Percentiles rank a stretch among this genome's conserved stretches.
Conservation (phyloP, 2,888 invertebrate species). For the Cheilosia urbana region DNA sequence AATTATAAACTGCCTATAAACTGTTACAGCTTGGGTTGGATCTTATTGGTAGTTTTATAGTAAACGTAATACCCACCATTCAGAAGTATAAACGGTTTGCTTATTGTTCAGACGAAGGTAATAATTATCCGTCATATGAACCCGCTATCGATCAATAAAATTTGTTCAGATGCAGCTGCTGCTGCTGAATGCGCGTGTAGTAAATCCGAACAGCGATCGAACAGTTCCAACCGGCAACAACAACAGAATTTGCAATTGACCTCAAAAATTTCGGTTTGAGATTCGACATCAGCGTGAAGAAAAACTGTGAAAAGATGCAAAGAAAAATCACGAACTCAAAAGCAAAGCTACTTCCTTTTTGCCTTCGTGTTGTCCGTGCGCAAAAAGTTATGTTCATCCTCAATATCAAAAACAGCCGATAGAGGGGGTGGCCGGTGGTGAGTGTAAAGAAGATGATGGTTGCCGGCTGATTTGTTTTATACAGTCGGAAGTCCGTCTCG, state of each 20-base stretch:
- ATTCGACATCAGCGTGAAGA: slow-evolving; percentile 55
- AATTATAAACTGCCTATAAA: background rate
- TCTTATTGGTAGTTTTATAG: background rate
- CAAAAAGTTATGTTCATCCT: slow-evolving; percentile 73
- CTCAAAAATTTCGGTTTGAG: slow-evolving; percentile 58
- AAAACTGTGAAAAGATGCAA: slow-evolving; percentile 70
- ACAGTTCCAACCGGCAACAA: slow-evolving; percentile 31
- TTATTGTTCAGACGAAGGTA: slow-evolving; percentile 16
- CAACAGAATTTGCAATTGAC: slow-evolving; percentile 65
- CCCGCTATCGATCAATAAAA: slow-evolving; percentile 59
- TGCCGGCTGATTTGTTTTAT: slow-evolving; percentile 55
- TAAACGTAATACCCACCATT: background rate
- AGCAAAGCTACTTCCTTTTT: slow-evolving; percentile 68
- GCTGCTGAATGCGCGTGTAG: slow-evolving; percentile 23
- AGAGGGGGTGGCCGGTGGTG: background rate
- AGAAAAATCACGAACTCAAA: slow-evolving; percentile 61
- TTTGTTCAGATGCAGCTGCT: slow-evolving; percentile 35
- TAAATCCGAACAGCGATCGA: background rate
- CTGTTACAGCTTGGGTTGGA: background rate
- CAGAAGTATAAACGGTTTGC: slow-evolving; percentile 19
- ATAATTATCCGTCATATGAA: slow-evolving; percentile 60
- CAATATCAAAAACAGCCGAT: slow-evolving; percentile 33
- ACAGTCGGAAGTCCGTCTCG: slow-evolving; percentile 72
- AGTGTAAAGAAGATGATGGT: slow-evolving; percentile 18
- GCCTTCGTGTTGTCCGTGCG: slow-evolving; percentile 56